Evolutionary conservation across 2,797 vertebrate genomes (phyloP).

Genomic region (Poecilia gillii): DNA sequence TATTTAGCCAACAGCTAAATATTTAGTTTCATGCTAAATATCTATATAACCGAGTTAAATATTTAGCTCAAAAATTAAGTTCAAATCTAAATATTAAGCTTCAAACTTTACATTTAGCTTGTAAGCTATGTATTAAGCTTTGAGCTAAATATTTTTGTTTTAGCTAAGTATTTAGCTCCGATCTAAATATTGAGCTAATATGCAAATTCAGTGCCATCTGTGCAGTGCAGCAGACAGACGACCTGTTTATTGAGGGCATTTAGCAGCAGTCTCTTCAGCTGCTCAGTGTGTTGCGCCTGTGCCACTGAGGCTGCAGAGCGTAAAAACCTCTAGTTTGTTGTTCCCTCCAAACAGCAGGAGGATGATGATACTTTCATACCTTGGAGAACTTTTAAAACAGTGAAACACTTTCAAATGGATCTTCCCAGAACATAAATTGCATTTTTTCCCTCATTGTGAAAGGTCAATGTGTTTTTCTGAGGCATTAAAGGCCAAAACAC

Average conservation of each 20-base stretch:
- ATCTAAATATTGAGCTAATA: neutral
- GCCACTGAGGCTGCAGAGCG: neutral
- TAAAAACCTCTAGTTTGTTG: neutral
- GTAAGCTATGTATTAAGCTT: too few relatives aligned
- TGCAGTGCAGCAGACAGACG: neutral
- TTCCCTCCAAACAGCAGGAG: neutral
- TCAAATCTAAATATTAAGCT: too few relatives aligned
- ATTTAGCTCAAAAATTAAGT: too few relatives aligned
- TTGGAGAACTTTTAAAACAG: neutral
- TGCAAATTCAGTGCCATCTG: neutral
- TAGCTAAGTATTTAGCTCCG: too few relatives aligned
- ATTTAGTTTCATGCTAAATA: too few relatives aligned
- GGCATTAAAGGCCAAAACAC: neutral
- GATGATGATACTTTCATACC: neutral
- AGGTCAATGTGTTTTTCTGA: neutral
- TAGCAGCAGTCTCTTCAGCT: neutral
- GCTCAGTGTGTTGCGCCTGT: neutral
- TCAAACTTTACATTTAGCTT: too few relatives aligned
- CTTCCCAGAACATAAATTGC: neutral
- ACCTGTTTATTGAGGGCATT: neutral
- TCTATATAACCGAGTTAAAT: too few relatives aligned
- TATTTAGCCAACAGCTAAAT: too few relatives aligned
- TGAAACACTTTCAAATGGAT: neutral
- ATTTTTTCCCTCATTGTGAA: neutral
- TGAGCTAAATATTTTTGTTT: too few relatives aligned